Conservation (phyloP, 2,113 vertebrate genomes). For the Rhodinocichla rosea region DNA sequence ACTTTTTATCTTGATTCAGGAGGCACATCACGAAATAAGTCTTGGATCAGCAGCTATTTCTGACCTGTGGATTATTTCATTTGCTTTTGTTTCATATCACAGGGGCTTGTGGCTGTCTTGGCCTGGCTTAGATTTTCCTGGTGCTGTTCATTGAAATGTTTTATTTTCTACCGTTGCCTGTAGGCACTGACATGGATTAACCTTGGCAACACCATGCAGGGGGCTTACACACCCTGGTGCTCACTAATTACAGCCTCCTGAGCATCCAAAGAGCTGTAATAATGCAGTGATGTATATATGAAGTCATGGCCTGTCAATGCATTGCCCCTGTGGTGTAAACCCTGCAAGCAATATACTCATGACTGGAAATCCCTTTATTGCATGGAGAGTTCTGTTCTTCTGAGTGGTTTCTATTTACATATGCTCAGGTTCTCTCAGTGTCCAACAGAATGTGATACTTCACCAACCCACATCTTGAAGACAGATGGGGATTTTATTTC, state of each 20-base stretch:
- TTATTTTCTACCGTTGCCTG: conserved; percentile 23
- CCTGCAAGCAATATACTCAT: conserved; percentile 7
- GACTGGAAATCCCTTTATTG: not conserved
- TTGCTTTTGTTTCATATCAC: not conserved
- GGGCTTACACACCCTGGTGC: conserved; percentile 27
- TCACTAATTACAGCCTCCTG: conserved; percentile 58
- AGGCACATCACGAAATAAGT: not conserved
- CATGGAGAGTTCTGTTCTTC: not conserved
- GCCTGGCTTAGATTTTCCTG: conserved; percentile 16
- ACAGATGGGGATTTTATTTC: not conserved
- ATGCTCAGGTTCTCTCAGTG: not conserved
- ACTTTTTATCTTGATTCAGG: not conserved
- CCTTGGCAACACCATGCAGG: conserved; percentile 9
- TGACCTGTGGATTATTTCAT: not conserved
- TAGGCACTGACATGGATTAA: conserved; percentile 46
- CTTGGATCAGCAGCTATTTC: not conserved
- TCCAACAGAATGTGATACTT: not conserved
- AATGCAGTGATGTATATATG: conserved; percentile 11
- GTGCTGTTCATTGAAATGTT: conserved; percentile 20
- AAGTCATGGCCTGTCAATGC: not conserved
- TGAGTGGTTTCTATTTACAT: not conserved
- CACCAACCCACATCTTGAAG: not conserved
- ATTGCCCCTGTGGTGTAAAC: conserved; percentile 16
- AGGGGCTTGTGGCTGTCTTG: not conserved
- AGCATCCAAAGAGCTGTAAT: conserved; percentile 12